Evolutionary conservation across 2,888 invertebrate genomes (phyloP), one percentile per base, ranked within the genome.

Genomic region (Acanthosepion esculentum): DNA sequence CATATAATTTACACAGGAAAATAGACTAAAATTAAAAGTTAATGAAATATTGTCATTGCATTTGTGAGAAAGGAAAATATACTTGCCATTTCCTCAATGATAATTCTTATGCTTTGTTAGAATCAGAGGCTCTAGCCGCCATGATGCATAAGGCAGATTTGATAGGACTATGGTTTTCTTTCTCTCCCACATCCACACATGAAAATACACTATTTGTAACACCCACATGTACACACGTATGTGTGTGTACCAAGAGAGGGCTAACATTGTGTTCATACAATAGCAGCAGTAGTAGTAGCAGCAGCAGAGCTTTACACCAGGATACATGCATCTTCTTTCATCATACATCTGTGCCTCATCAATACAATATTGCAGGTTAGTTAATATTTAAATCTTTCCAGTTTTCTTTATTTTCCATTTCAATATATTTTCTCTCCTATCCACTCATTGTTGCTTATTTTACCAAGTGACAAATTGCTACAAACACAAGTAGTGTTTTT

Each of bases 281-380:
- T 78, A 78, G 78, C n/a, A 78, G 78, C 78, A 78, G 78, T n/a
- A 78, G 78, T n/a, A 78, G 78, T n/a, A 78, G 78, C 78, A 41
- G 2, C 41, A 78, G n/a, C 78, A n/a, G 78, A 78, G 29, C n/a
- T n/a, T 10, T 78, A 29, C 29, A n/a, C 78, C 78, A 78, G n/a
- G 78, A n/a, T 15, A 78, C 29, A 78, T n/a, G 41, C n/a, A 78
- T 78, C 15, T 78, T 78, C n/a, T 78, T 15, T 78, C n/a, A 10
- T 78, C 78, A 78, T 78, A 78, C 29, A 78, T 78, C n/a, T 10
- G 3, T 78, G 78, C 78, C n/a, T 78, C 78, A 78, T 78, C 78
- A 18, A 78, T 78, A 78, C 78, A 78, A 26, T 1, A 26, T 64
- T 64, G 29, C 64, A 64, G 64, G 64, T 64, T 26, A 64, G 64